These are phyloP conservation scores for Fragum fragum DNA, from an alignment of 2,888 invertebrate genomes.

Conservation along the genomic window DNA sequence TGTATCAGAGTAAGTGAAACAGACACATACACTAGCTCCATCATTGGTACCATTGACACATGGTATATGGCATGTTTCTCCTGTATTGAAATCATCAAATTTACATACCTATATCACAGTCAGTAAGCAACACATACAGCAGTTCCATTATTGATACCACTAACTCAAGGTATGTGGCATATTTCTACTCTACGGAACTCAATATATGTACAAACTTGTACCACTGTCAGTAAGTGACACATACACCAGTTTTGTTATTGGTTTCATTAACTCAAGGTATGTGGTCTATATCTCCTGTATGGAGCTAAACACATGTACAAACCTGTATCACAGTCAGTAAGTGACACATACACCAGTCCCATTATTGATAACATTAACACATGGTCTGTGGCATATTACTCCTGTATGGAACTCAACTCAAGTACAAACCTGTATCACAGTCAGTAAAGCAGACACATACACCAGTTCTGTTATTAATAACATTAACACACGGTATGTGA, in stretches of 20 bases:
- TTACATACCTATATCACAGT: conserved; percentile 60
- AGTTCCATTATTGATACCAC: conserved; percentile 72
- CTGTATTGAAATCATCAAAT: background rate
- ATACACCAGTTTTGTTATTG: conserved; percentile 66
- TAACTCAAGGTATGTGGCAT: conserved; percentile 73
- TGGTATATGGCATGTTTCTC: conserved; percentile 64
- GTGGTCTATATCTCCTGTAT: conserved; percentile 71
- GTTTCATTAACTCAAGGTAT: conserved; percentile 75
- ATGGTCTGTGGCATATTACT: conserved; percentile 69
- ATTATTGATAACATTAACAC: conserved; percentile 75
- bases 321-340: conserved; percentile 60
- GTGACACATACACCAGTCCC: conserved; percentile 71
- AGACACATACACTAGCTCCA: conserved; percentile 69
- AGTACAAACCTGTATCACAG: conserved; percentile 56
- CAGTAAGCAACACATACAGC: conserved; percentile 69
- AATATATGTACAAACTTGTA: conserved; percentile 46
- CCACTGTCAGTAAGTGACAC: conserved; percentile 68
- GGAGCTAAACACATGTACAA: conserved; percentile 38
- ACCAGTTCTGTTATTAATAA: conserved; percentile 69
- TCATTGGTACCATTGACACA: conserved; percentile 76
- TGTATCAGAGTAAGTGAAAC: conserved; percentile 62
- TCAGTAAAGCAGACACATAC: conserved; percentile 68
- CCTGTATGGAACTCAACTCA: conserved; percentile 63
- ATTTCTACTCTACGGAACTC: conserved; percentile 65
- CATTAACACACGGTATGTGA: conserved; percentile 73